Base-by-base conservation (phyloP, 2,797 vertebrate species). In the Myripristis jacobus region DNA sequence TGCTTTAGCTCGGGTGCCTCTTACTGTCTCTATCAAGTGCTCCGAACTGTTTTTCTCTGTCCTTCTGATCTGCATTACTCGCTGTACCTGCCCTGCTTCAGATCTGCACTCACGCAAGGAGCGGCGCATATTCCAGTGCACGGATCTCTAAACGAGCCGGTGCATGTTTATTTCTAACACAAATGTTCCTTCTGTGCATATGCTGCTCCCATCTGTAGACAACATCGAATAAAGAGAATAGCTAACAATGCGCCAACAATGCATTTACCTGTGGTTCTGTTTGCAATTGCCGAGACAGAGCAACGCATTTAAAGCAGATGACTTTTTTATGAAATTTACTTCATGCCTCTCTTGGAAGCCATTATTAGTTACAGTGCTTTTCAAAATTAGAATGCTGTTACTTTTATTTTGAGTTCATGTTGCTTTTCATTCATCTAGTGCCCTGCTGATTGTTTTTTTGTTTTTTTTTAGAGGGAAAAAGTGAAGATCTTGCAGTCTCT, bases 31-130 rank as follows among this genome's bases (percentile, higher is more conserved):
- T 25, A 64, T 62, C 64, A 38, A 62, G 46, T 6, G 7, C 27
- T 29, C 27, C 6, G 1, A 18, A 77, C 53, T 56, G 41, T 67
- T 68, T 61, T 44, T 15, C 38, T 71, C 53, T 48, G 63, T 46
- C 60, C 52, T 18, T 52, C 21, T 72, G 61, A 61, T 75, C 57
- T 52, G 24, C 29, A 38, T 25, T 36, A 38, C 55, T 73, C 55
- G 75, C 31, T 15, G 1, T 54, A 52, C 29, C 50, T 60, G 22
- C 36, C 64, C 27, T 2, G 25, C 21, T 36, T 2, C 44, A 53
- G 57, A 59, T 41, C 38, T 41, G 38, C 36, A 4, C 4, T 3
- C 71, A 43, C 18, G 60, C 48, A 21, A 13, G 19, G 2, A 60
- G 11, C 22, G 54, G 61, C 62, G 22, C 58, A 59, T 50, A 34